Evolutionary conservation across 2,797 vertebrate species (phyloP), one percentile per base, ranked within the genome.

Genomic region (Sebastes melanostomus): DNA sequence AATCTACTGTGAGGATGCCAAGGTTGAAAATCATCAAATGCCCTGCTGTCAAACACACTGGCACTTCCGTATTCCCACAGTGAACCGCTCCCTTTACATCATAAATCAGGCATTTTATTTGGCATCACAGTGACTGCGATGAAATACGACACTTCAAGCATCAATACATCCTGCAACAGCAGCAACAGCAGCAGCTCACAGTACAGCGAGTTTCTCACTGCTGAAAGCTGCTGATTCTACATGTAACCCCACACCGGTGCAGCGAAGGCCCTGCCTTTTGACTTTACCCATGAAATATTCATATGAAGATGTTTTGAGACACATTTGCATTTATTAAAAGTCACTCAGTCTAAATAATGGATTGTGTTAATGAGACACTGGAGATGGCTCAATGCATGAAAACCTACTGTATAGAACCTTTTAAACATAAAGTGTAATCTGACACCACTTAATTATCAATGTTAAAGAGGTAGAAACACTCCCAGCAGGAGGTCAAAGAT

Each of bases 321-420:
- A 81, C 77, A 56, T 77, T 80, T 80, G 80, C 79, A 79, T 88
- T 88, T 83, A 87, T 89, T 89, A 84, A 81, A 82, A 88, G 88
- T 87, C 72, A 80, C 85, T 34, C 62, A 2, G 36, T 78, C 63
- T 90, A 69, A 92, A 92, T 93, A 89, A 93, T 90, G 52, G 42
- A 93, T 88, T 5, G 63, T 22, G 85, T 73, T 42, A 80, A 83
- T 3, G 34, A 10, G 80, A 91, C 20, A 67, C 60, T 24, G 56
- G 62, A 72, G 34, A 56, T 5, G 46, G 30, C 18, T 69, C 58
- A n/a, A 30, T 29, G 73, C 54, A 38, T 14, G 10, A 13, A 66
- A 70, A 72, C 30, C 32, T 9, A 11, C 32, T 32, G 32, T 32
- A 24, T 5, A 58, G 16, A 30, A 5, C 16, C 14, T 60, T 61